Evolutionary conservation across 2,888 invertebrate genomes (phyloP), one percentile per base, ranked within the genome.

Genomic region (Biston stratarius): DNA sequence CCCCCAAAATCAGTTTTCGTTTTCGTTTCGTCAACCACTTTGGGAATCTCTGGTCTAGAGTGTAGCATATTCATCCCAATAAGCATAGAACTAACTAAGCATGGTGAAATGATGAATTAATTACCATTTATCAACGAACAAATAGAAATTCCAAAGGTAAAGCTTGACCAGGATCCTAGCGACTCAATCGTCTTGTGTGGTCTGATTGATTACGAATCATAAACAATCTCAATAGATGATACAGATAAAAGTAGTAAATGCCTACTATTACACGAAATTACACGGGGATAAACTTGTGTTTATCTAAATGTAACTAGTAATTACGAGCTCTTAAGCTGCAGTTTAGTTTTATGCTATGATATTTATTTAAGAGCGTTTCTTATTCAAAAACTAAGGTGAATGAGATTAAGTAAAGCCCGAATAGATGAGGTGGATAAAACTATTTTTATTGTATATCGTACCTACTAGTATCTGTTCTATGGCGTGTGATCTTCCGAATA

Each of bases 201-300:
- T 71, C 75, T 70, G 55, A 73, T 70, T 68, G 62, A 61, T 67
- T 59, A 59, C 58, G 66, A 70, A 64, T 62, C 66, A 71, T 66
- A 71, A 64, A 64, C 74, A 74, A 71, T 71, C 71, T 72, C 64
- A 66, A 65, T 51, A 59, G 60, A 59, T 52, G 60, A 59, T 52
- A 56, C 69, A 71, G 66, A 69, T 64, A 47, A 62, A 52, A 61
- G 38, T 57, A 61, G 66, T 64, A 72, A 70, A 69, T 70, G 73
- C 69, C 61, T 67, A 63, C 69, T 56, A 74, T 75, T 75, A 76
- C 67, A 64, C 42, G 52, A 58, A 73, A 72, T 67, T 71, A 76
- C 49, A 42, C 40, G 53, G 64, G 63, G 60, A 70, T 69, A 67
- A 69, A 58, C 64, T 72, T 57, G 69, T 61, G 61, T 48, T 59